Evolutionary conservation across 2,797 vertebrate species (phyloP).

Genomic region (Girardinus metallicus): DNA sequence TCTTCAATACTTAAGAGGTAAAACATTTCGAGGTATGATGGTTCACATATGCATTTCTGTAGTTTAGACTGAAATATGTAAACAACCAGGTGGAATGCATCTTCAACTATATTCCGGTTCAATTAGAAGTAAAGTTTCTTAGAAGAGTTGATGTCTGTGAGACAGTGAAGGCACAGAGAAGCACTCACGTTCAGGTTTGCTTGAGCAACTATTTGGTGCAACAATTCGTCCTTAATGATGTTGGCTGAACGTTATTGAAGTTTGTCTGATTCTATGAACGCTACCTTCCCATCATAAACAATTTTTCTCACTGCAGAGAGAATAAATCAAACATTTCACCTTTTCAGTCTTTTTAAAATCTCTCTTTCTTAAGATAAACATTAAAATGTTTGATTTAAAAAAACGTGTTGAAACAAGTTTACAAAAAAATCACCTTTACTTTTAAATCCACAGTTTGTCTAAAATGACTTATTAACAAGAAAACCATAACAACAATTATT

Average conservation of each 20-base stretch:
- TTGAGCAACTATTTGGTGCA: neutral
- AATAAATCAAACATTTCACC: neutral
- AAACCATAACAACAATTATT: neutral
- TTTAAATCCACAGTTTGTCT: neutral
- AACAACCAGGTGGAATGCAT: conserved; percentile 53
- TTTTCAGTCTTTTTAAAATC: neutral
- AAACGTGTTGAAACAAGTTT: neutral
- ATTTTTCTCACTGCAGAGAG: neutral
- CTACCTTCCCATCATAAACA: neutral
- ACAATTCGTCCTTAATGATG: neutral
- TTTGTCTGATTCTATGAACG: neutral
- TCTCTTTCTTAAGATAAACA: conserved; percentile 2
- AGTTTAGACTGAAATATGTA: conserved; percentile 58
- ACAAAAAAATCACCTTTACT: neutral
- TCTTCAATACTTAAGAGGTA: conserved; percentile 71
- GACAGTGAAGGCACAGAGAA: conserved; percentile 4
- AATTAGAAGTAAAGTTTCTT: conserved; percentile 21
- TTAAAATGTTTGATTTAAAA: conserved; percentile 10
- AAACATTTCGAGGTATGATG: conserved; percentile 75
- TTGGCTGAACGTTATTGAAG: neutral
- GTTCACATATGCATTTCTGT: conserved; percentile 60
- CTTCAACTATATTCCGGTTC: conserved; percentile 26
- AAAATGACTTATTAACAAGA: conserved; percentile 7
- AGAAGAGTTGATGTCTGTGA: conserved; percentile 27
- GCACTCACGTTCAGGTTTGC: conserved; percentile 4